Base-by-base conservation (phyloP, 2,888 invertebrate genomes). In the Anoplius nigerrimus region DNA sequence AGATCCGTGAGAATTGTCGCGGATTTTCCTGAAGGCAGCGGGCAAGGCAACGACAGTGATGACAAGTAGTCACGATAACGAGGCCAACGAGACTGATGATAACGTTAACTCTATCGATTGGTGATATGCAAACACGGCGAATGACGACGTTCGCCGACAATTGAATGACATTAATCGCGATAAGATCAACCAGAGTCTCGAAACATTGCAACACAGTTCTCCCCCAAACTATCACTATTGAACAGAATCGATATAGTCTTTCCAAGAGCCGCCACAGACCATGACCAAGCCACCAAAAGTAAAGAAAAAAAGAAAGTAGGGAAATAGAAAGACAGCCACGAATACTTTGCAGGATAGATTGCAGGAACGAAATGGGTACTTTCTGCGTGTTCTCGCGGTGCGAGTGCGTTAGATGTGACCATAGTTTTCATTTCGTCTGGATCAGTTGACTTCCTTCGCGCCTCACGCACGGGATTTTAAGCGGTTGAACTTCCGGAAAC, bases 191-290 rank as follows among this genome's bases (percentile, higher is more conserved):
- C n/a, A n/a, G n/a, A 75, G 63, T 51, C 70, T 63, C 53, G 70
- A 42, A 21, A 61, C 42, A 48, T n/a, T 2, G 20, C 20, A 56
- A 45, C 43, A 57, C 57, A 66, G 57, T 66, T 77, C 66, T 68
- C 59, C 65, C 66, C 63, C 73, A 65, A 69, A 34, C 34, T 34
- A 34, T 34, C 8, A 34, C 34, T 34, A 34, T 34, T 34, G 34
- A 34, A 24, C 3, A 68, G 79, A 72, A 74, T 68, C 67, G 69
- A 69, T 56, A 69, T 56, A 70, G 66, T 75, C 68, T 73, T 80
- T 71, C 79, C 82, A 83, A 83, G 78, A 84, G 82, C 85, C 85
- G 85, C 86, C 82, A 85, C 81, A 87, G 82, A 86, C 87, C 87
- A 88, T 84, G 86, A 88, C 88, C 88, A 88, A 88, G 88, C 88